phyloP scores from a whole-genome alignment of 2,113 vertebrate genomes.

The Heterotilapia buettikoferi region DNA sequence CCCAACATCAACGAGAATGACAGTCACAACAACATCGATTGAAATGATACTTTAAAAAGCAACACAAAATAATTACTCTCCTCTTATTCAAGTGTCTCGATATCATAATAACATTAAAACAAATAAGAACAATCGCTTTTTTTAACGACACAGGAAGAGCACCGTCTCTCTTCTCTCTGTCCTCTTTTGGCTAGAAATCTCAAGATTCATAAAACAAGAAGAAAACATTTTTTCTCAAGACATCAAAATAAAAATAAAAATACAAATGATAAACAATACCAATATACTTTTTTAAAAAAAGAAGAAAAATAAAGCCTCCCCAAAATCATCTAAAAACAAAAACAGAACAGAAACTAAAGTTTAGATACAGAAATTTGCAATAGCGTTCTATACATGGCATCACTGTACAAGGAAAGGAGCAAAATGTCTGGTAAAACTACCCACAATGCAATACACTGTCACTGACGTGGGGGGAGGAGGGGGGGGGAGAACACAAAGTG shows the following conservation, averaged over 20 bases:
- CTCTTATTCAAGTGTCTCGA: slow-evolving; percentile 71
- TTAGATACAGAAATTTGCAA: slow-evolving; percentile 63
- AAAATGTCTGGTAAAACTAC: slow-evolving; percentile 68
- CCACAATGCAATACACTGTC: slow-evolving; percentile 66
- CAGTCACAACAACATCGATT: slow-evolving; percentile 55
- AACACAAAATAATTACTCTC: slow-evolving; percentile 67
- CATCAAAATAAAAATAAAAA: slow-evolving; percentile 22
- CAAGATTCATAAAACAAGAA: slow-evolving; percentile 37
- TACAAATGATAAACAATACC: slow-evolving; percentile 65
- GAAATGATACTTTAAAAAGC: slow-evolving; percentile 68
- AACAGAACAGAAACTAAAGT: not conserved
- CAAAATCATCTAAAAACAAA: slow-evolving; percentile 37
- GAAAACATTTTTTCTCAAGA: slow-evolving; percentile 40
- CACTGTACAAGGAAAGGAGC: slow-evolving; percentile 71
- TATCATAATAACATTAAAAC: slow-evolving; percentile 68
- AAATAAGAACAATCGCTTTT: slow-evolving; percentile 58
- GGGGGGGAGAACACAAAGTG: not conserved
- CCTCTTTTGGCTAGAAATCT: slow-evolving; percentile 67
- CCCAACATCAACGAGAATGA: slow-evolving; percentile 54
- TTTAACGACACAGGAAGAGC: slow-evolving; percentile 48
- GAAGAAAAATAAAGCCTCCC: slow-evolving; percentile 56
- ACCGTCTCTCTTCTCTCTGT: slow-evolving; percentile 43
- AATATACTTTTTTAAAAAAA: slow-evolving; percentile 39
- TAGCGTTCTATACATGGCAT: slow-evolving; percentile 73
- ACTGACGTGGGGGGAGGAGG: slow-evolving; percentile 41